A percentile compares a stretch with the other conserved stretches of the same genome.
Conservation (phyloP, 2,797 vertebrate genomes). For the Chrysocyon brachyurus region DNA sequence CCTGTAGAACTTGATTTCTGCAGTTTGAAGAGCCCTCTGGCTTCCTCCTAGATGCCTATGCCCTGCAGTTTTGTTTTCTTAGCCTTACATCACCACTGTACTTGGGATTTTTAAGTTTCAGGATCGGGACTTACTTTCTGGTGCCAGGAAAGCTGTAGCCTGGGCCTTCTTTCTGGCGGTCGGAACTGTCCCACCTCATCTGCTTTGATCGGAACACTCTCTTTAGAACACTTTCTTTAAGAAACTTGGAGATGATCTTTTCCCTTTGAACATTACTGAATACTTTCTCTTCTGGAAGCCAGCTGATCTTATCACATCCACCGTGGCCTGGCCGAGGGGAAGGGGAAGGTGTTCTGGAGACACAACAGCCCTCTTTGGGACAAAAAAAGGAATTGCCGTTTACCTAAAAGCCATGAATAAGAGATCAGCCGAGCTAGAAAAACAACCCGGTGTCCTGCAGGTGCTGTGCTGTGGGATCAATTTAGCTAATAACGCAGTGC, state of each 20-base stretch:
- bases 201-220: slow-evolving; percentile 57
- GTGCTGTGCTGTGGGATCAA: neutral
- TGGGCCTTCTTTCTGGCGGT: neutral
- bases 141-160: neutral
- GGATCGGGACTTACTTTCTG: slow-evolving; percentile 71
- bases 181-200: neutral
- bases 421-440: slow-evolving; percentile 1
- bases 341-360: neutral
- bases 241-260: slow-evolving; percentile 65
- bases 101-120: neutral
- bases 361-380: slow-evolving; percentile 57
- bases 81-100: neutral
- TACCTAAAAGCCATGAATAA: slow-evolving; percentile 16
- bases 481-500: neutral
- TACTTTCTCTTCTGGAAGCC: slow-evolving; percentile 65
- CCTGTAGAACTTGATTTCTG: neutral
- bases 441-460: neutral
- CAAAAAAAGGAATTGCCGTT: neutral
- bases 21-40: neutral
- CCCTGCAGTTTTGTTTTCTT: neutral
- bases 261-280: slow-evolving; percentile 64
- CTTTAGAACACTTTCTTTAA: slow-evolving; percentile 54
- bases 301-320: slow-evolving; percentile 32
- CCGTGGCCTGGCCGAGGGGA: neutral
- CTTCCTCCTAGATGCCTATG: neutral